Evolutionary conservation across 1,140 invertebrate species (phyloP).

Genomic region (Ceratoteleas bidentatus): DNA sequence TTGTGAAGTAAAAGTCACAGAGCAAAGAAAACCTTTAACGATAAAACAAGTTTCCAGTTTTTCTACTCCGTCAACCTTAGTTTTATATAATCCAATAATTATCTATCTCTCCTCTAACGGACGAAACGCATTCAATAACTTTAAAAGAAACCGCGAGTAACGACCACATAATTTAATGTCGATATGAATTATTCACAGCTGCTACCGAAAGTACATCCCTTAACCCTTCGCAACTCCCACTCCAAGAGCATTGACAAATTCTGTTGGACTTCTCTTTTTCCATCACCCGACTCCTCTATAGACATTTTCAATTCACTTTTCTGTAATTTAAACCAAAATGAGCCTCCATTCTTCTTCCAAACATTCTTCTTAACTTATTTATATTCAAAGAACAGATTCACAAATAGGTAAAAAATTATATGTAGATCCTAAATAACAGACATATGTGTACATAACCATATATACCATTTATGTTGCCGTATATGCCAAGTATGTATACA

Average conservation of each 20-base stretch:
- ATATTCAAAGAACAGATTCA: no score
- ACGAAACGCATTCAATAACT: slow-evolving; percentile 2
- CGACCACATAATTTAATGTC: not conserved
- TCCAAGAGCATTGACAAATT: not conserved
- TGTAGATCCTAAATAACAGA: no score
- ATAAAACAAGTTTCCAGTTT: slow-evolving; percentile 38
- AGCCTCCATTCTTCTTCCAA: no score
- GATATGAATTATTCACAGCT: not conserved
- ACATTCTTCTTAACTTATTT: no score
- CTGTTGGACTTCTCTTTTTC: not conserved
- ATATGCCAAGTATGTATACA: no score
- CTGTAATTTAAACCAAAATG: no score
- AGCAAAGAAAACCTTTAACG: slow-evolving; percentile 27
- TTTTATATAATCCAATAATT: slow-evolving; percentile 37
- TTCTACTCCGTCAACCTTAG: slow-evolving; percentile 24
- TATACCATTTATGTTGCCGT: no score
- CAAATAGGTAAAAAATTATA: no score
- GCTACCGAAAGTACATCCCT: not conserved
- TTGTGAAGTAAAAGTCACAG: slow-evolving; percentile 28
- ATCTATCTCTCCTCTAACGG: slow-evolving; percentile 7
- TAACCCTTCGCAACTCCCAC: not conserved
- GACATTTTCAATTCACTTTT: no score
- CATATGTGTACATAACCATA: no score
- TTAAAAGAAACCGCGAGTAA: slow-evolving; percentile 2
- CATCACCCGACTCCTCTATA: no score